Conservation (phyloP, 2,797 vertebrate genomes). For the Arvicola amphibius region DNA sequence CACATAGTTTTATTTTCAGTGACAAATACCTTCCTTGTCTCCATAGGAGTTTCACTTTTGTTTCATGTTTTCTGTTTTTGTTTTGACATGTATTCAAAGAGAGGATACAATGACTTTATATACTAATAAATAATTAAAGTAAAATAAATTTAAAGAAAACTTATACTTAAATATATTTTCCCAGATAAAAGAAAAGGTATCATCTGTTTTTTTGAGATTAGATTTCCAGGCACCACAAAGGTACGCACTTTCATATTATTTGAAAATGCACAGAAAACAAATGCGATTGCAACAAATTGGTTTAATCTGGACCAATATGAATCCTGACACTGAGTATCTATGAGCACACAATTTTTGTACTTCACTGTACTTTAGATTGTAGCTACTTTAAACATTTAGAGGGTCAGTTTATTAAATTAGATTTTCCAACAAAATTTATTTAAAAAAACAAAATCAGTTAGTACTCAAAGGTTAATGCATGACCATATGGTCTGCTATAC, state of each 20-base stretch:
- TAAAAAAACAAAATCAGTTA: neutral
- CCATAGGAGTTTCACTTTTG: neutral
- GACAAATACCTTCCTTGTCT: conserved; percentile 1
- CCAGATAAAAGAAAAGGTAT: neutral
- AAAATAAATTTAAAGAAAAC: neutral
- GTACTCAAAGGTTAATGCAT: neutral
- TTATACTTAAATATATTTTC: neutral
- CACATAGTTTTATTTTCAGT: neutral
- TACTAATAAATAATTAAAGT: neutral
- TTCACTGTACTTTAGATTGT: conserved; percentile 22
- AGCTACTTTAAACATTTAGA: conserved; percentile 26
- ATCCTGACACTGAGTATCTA: neutral
- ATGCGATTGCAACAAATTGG: neutral
- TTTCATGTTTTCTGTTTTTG: neutral
- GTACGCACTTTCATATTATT: neutral
- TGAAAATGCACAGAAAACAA: neutral
- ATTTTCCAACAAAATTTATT: conserved; percentile 42
- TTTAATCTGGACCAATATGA: conserved; percentile 39
- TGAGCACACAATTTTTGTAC: neutral
- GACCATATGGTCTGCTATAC: neutral
- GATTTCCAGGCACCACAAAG: conserved; percentile 28
- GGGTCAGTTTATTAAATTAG: neutral
- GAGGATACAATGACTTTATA: neutral
- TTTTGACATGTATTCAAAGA: neutral
- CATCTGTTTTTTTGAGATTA: neutral